Conservation (phyloP, 2,113 vertebrate species). For the Percopsis transmontana region DNA sequence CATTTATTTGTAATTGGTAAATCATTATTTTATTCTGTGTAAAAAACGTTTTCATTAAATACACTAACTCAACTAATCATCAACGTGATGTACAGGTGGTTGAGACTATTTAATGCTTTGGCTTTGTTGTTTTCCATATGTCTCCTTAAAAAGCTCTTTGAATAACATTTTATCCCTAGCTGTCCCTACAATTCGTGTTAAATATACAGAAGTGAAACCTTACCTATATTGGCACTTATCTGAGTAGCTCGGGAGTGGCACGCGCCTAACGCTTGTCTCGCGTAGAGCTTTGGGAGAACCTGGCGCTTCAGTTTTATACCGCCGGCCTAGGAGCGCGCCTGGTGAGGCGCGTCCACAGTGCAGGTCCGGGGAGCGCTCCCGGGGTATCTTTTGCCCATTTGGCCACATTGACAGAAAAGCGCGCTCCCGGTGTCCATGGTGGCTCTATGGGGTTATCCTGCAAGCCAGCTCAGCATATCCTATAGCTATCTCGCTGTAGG, state of each 20-base stretch:
- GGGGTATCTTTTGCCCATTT: not conserved
- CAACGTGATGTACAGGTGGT: constrained; percentile 12
- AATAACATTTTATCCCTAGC: not conserved
- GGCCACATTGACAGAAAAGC: constrained; percentile 12
- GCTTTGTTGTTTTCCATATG: constrained; percentile 39
- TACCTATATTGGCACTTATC: constrained; percentile 75
- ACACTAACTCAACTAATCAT: not conserved
- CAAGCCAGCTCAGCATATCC: constrained; percentile 78
- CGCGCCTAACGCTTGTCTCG: constrained; percentile 69
- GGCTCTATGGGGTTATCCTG: constrained; percentile 35
- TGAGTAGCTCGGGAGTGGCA: constrained; percentile 61
- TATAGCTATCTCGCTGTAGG: constrained; percentile 46
- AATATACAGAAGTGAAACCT: constrained; percentile 59
- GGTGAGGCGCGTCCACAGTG: constrained; percentile 18
- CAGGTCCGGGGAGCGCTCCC: not conserved
- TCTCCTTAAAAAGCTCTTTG: constrained; percentile 7
- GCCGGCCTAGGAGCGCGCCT: constrained; percentile 28
- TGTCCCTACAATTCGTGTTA: constrained; percentile 15
- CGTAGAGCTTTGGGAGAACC: constrained; percentile 74
- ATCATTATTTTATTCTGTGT: not conserved
- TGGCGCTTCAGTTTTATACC: constrained; percentile 82
- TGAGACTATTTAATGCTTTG: constrained; percentile 41
- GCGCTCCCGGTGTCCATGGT: constrained; percentile 29
- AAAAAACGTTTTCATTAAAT: not conserved
- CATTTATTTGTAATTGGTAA: not conserved